These are phyloP conservation scores for Carcinoscorpius rotundicauda DNA, from an alignment of 1,140 invertebrate genomes.

Conservation along the genomic window DNA sequence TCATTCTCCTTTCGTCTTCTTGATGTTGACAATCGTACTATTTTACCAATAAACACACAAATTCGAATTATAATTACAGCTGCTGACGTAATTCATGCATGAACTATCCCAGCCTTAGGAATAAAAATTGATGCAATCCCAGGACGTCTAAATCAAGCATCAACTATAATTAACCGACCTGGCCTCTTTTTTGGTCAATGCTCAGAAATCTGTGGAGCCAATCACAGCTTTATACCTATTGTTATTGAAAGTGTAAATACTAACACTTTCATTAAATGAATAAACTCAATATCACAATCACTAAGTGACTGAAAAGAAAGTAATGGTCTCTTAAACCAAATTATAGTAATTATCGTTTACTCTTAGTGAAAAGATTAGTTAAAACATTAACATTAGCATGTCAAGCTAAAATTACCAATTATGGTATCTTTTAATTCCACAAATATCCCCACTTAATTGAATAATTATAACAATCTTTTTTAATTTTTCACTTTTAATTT, in stretches of 20 bases:
- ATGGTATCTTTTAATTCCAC: too few relatives aligned
- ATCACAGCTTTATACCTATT: slow-evolving; percentile 66
- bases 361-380: too few relatives aligned
- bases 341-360: too few relatives aligned
- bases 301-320: too few relatives aligned
- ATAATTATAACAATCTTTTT: too few relatives aligned
- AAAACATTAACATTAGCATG: too few relatives aligned
- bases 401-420: too few relatives aligned
- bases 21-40: slow-evolving; percentile 48
- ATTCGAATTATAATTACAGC: slow-evolving; percentile 45
- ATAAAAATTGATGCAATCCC: slow-evolving; percentile 52
- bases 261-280: too few relatives aligned
- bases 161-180: slow-evolving; percentile 40
- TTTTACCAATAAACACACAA: slow-evolving; percentile 40
- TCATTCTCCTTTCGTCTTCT: slow-evolving; percentile 47
- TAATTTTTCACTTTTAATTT: slow-evolving; percentile 17
- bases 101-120: slow-evolving; percentile 46
- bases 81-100: slow-evolving; percentile 54
- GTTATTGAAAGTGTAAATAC: slow-evolving; percentile 39
- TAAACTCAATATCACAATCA: too few relatives aligned
- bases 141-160: slow-evolving; percentile 51
- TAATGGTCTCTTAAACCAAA: too few relatives aligned
- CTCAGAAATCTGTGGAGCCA: slow-evolving; percentile 62
- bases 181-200: slow-evolving; percentile 56
- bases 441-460: too few relatives aligned